Base-by-base conservation (phyloP, 2,797 vertebrate species). In the Chromobotia macracanthus region DNA sequence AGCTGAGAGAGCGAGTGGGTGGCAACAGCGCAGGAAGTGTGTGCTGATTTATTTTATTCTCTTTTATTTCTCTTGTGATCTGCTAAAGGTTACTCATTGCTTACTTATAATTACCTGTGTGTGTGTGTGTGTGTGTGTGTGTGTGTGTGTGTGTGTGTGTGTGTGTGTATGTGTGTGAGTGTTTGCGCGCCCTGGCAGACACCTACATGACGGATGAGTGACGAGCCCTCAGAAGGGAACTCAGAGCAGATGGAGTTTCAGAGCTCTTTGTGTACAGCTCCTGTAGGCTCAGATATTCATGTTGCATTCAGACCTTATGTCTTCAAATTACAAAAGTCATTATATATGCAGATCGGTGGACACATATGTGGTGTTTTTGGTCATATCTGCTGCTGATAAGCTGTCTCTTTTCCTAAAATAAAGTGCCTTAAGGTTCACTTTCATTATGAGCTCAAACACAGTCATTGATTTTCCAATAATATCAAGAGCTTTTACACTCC, bases 41-140 rank as follows among this genome's bases (percentile, higher is more conserved):
- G 73, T 60, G 21, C 73, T 55, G 66, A 76, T 31, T 74, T 79
- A 77, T 56, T 72, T 56, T 73, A 77, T 56, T 72, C 50, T 73
- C 72, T 71, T n/a, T n/a, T 38, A 44, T 65, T 75, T 83, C 84
- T 65, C 67, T 48, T 78, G 25, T 78, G 38, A 78, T 83, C 64
- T 73, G 60, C 72, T 77, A 73, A 74, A 74, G 44, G 31, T 72
- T 84, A 44, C 71, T 75, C 58, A 61, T 68, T 51, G 53, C 63
- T 77, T 64, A 46, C 63, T 67, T 73, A 55, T 80, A 68, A 77
- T 82, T 82, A 72, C 51, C 70, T 83, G 66, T 61, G 38, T 50
- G 48, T 55, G 31, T 66, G 38, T 35, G 25, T 35, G 48, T 50
- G 48, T 50, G 15, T 51, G 16, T 51, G 50, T 51, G 15, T 51